Base-by-base conservation (phyloP, 53 echinoderm and acorn worm species). In the Luidia sarsii region DNA sequence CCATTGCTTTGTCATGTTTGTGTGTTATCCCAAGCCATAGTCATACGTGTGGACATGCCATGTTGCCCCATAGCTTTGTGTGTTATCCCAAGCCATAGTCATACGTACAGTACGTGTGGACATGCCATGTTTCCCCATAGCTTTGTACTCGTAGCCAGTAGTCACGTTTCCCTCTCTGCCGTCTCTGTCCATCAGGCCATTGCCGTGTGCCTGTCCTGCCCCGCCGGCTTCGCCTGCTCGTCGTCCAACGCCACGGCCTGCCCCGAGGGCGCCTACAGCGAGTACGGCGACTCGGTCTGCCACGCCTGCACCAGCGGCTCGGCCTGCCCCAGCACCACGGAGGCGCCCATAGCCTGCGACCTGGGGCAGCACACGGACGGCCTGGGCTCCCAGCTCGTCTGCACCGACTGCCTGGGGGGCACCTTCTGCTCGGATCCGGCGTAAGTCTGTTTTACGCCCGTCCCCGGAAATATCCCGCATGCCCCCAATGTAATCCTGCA, bases 321-420 rank as follows among this genome's bases (percentile, higher is more conserved):
- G 10, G 87, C 89, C n/a, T 94, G 94, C 65, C 84, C 80, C 4
- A 50, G 41, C 56, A 81, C 73, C 29, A 86, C 90, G 46, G 87
- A 86, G 7, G 60, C 54, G 1, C 87, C 94, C 0, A 49, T 94
- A 11, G n/a, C 31, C 2, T 93, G 82, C 54, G 64, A 82, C 3
- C 61, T 64, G n/a, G 95, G 95, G 33, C 90, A 93, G 63, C 88
- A 94, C n/a, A 95, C 95, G 0, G 88, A 92, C 54, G 92, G 92
- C 25, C 39, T 87, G 11, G 46, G 36, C 5, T 86, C 60, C 8
- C 84, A 85, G 29, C 73, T 50, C 0, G 62, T 25, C 14, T 95
- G 95, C 51, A 50, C 33, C 1, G 82, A 90, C 31, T 95, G 95
- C 37, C 59, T 72, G 11, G 92, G 90, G n/a, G 95, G 92, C 16